These are phyloP conservation scores for Bombus soroeensis DNA, from an alignment of 1,140 invertebrate genomes.

Conservation along the genomic window DNA sequence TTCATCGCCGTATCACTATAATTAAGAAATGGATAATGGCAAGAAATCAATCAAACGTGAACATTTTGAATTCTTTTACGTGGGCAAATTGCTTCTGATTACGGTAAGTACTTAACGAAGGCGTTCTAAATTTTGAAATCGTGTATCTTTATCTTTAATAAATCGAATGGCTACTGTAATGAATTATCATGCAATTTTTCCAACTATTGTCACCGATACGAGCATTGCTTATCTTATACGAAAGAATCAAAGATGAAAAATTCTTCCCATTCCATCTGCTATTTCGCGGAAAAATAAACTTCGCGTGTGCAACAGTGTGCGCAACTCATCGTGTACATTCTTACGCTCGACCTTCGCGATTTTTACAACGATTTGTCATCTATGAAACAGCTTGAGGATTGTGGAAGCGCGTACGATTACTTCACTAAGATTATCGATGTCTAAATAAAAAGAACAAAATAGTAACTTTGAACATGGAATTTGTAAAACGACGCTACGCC, in stretches of 20 bases:
- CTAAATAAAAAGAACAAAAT: not conserved
- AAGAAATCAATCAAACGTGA: constrained; percentile 21
- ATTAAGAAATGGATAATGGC: constrained; percentile 64
- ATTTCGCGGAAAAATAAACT: not conserved
- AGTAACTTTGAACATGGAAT: not conserved
- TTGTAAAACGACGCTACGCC: constrained; percentile 58
- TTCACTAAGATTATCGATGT: not conserved
- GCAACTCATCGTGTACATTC: not conserved
- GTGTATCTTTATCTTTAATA: constrained; percentile 6
- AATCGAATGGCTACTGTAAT: not conserved
- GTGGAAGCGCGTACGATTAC: not conserved
- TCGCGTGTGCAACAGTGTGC: not conserved
- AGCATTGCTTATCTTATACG: not conserved
- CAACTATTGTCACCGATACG: not conserved
- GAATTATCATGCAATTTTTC: not conserved
- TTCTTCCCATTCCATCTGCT: not conserved
- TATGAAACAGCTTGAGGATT: not conserved
- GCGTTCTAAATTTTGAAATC: not conserved
- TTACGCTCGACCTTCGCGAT: not conserved
- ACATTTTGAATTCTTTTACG: constrained; percentile 36
- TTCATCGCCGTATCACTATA: constrained; percentile 26
- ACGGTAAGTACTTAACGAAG: constrained; percentile 51
- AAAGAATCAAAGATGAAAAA: not conserved
- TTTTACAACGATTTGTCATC: not conserved
- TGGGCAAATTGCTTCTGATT: constrained; percentile 46